Base-by-base conservation (phyloP, 2,113 vertebrate species). In the Meles meles region DNA sequence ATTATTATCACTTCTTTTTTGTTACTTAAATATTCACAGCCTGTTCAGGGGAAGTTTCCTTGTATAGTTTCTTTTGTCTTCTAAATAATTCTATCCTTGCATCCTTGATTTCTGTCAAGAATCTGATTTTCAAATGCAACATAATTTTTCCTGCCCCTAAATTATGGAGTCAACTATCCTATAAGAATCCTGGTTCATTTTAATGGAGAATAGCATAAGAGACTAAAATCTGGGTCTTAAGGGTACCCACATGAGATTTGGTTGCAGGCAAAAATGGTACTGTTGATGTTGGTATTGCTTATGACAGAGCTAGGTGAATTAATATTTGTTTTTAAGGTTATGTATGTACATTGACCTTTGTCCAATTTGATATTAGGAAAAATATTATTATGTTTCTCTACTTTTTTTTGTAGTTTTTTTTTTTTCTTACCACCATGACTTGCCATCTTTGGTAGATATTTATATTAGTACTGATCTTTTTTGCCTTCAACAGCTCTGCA, bases 401-500 rank as follows among this genome's bases (percentile, higher is more conserved):
- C 15, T 42, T 49, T 82, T 96, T 96, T 87, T 96, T 57, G 20
- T 93, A 90, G 67, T 87, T 59, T 55, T 27, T 17, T 44, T 31
- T 52, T 52, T 63, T 29, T 17, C 10, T 39, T 49, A 44, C 37
- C 17, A 69, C 42, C 1, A 31, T 55, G 57, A 25, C 85, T 95
- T 96, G 42, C 4, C 34, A 44, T 79, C 69, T 96, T 83, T 84
- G 63, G 9, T 87, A 84, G 49, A 69, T 94, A 47, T 52, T 91
- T 89, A 49, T 71, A 84, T 79, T 90, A 57, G 59, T 82, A 96
- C 52, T 63, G 65, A 82, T 82, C 9, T 72, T 94, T 95, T 95
- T 95, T 77, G 52, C 20, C 93, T 92, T 97, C 29, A 88, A 76
- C 3, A 94, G 25, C 29, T 85, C 27, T 90, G 23, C 65, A 96